Conservation (phyloP, 2,113 vertebrate species). For the Anguilla rostrata region DNA sequence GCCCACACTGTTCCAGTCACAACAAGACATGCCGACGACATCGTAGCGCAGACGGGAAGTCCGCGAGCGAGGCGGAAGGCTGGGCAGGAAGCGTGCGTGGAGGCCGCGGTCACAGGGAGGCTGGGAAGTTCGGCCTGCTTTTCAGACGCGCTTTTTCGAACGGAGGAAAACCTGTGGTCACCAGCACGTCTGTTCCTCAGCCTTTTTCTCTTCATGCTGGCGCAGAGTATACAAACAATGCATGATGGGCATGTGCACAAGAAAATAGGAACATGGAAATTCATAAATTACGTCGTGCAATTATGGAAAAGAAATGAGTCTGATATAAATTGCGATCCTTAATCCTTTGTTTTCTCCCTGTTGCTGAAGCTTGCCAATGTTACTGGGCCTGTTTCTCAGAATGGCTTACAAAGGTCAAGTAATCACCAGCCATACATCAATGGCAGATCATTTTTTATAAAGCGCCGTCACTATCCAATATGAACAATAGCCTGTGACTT, state of each 20-base stretch:
- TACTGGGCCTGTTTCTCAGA: neutral
- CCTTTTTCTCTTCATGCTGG: neutral
- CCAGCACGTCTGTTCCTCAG: neutral
- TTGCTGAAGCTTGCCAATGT: neutral
- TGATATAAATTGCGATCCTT: neutral
- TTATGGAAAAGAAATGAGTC: neutral
- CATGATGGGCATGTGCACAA: neutral
- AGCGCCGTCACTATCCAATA: constrained; percentile 31
- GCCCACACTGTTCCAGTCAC: too few relatives aligned
- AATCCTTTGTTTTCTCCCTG: neutral
- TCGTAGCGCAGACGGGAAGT: too few relatives aligned
- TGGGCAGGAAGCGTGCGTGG: too few relatives aligned
- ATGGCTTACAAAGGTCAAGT: neutral
- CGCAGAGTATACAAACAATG: neutral
- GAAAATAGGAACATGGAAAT: neutral
- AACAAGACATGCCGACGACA: too few relatives aligned
- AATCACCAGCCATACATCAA: constrained; percentile 24
- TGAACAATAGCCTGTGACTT: constrained; percentile 36
- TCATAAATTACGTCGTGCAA: neutral
- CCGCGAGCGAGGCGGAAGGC: neutral
- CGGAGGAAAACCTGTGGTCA: neutral
- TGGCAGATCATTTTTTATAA: constrained; percentile 43
- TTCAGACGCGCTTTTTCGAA: neutral
- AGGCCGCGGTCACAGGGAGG: too few relatives aligned
- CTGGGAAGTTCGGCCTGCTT: neutral